These are phyloP conservation scores for Sorex fumeus DNA, from an alignment of 2,113 vertebrate genomes.

Conservation along the genomic window DNA sequence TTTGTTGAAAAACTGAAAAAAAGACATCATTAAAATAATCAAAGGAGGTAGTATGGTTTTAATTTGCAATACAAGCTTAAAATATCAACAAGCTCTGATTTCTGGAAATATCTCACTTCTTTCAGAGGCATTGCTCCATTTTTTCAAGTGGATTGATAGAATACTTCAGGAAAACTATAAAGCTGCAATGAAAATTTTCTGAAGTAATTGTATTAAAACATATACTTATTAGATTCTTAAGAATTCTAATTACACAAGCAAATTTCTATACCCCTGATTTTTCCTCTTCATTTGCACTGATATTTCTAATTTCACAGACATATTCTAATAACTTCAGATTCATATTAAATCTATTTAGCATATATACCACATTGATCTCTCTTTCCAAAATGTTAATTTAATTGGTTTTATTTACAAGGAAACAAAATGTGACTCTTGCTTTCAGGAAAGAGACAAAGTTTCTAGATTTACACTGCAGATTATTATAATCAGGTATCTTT, in stretches of 20 bases:
- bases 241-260: neutral
- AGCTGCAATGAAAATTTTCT: too few relatives aligned
- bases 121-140: too few relatives aligned
- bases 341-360: neutral
- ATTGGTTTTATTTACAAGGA: neutral
- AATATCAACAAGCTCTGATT: neutral
- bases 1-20: too few relatives aligned
- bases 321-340: neutral
- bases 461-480: neutral
- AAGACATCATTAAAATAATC: too few relatives aligned
- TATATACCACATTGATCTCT: neutral
- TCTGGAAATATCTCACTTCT: too few relatives aligned
- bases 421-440: neutral
- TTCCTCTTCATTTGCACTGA: neutral
- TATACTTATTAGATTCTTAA: neutral
- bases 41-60: neutral
- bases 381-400: conserved; percentile 39
- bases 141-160: too few relatives aligned
- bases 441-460: neutral
- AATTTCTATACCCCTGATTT: neutral
- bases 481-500: neutral
- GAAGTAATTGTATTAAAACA: too few relatives aligned
- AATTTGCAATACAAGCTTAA: neutral
- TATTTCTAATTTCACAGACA: neutral
- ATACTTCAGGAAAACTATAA: too few relatives aligned